Base-by-base conservation (phyloP, 1,140 invertebrate species). In the Nephotettix cincticeps region DNA sequence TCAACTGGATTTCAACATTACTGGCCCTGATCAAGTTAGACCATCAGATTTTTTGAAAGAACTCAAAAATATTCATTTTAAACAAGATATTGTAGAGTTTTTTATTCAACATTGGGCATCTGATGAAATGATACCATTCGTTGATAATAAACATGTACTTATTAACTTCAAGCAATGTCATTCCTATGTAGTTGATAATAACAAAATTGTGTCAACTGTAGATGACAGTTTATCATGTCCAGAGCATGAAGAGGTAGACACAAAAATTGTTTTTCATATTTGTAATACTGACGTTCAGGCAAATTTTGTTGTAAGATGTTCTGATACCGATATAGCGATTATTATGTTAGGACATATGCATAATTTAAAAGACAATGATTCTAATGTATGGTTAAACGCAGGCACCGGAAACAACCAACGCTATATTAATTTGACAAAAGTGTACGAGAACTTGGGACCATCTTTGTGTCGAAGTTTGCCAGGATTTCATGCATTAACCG, bases 401-500 rank as follows among this genome's bases (percentile, higher is more conserved):
- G 76, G 76, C 28, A 72, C 69, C 23, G 76, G 75, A 43, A 78
- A 80, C 61, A 67, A 71, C 1, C 45, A 71, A 70, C 68, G 75
- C 73, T 75, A 72, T 66, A 70, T 79, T 43, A 61, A 78, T 67
- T 1, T 79, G 9, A 75, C 47, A 6, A 70, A 75, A 68, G 23
- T 81, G 11, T 75, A 80, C 70, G 58, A 68, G 67, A 17, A 73
- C 9, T 75, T 81, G 32, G 77, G 78, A 45, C 3, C 30, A 51
- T 54, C 56, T 47, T 23, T 79, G 23, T 78, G 75, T 71, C 36
- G 40, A 72, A 71, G 65, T 21, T 75, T 81, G 45, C 77, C 77
- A 68, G 78, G 73, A 51, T 78, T 81, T 56, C 81, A 81, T 74
- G 79, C 80, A 14, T 71, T 82, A 0, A 82, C 79, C 13, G 79